Evolutionary conservation across 2,888 invertebrate species (phyloP).

Genomic region (Leptopterna dolabrata): DNA sequence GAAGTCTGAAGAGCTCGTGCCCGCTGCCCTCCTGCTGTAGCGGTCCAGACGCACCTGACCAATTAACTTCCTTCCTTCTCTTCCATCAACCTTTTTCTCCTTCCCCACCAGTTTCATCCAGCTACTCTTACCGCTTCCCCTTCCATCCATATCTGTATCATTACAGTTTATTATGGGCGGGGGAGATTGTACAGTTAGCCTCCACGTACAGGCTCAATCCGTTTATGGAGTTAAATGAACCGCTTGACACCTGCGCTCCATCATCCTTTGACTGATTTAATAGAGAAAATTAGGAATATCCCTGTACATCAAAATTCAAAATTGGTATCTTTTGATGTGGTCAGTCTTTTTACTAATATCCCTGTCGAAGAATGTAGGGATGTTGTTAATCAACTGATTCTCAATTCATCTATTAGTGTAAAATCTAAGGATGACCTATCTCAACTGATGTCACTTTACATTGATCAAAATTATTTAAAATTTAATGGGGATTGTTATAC

Average conservation of each 20-base stretch:
- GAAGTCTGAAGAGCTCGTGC: constrained; percentile 32
- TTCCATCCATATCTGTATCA: background rate
- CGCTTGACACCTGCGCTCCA: background rate
- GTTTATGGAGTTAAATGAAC: background rate
- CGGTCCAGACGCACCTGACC: constrained; percentile 33
- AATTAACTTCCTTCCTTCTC: constrained; percentile 3
- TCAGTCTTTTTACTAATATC: too few species aligned
- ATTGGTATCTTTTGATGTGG: too few species aligned
- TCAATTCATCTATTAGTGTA: too few species aligned
- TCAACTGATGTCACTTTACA: too few species aligned
- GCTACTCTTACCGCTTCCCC: background rate
- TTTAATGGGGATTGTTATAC: too few species aligned
- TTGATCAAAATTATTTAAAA: too few species aligned
- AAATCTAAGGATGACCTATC: too few species aligned
- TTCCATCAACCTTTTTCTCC: background rate
- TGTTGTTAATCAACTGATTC: too few species aligned
- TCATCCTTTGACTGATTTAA: too few species aligned
- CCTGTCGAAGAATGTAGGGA: too few species aligned
- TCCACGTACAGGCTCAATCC: background rate
- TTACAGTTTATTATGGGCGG: background rate
- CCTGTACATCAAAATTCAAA: too few species aligned
- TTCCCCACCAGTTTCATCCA: background rate
- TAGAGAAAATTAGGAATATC: too few species aligned
- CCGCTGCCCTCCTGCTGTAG: constrained; percentile 33
- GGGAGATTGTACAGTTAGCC: background rate